phyloP scores from a whole-genome alignment of 2,797 vertebrate species.

The Labroides dimidiatus region DNA sequence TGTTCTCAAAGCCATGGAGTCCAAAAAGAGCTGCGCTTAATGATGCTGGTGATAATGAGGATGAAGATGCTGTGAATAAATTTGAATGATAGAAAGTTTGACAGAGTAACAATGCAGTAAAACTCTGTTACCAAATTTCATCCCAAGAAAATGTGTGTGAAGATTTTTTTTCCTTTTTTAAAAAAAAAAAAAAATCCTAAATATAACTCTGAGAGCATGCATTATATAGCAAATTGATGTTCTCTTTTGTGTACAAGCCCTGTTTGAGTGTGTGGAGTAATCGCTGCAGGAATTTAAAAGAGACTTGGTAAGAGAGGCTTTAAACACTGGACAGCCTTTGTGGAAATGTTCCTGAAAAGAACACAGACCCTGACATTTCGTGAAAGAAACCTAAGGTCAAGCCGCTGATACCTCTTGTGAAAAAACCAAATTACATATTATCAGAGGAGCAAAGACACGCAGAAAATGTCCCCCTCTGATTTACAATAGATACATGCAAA shows the following conservation, averaged over 20 bases:
- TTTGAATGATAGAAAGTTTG: conserved; percentile 59
- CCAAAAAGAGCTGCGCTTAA: conserved; percentile 65
- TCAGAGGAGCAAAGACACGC: conserved; percentile 43
- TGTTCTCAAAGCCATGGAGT: conserved; percentile 60
- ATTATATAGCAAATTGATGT: conserved; percentile 20
- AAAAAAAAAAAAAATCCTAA: conserved; percentile 17
- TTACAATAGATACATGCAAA: conserved; percentile 68
- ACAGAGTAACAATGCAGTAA: conserved; percentile 24
- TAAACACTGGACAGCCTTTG: conserved; percentile 48
- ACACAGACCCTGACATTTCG: conserved; percentile 74
- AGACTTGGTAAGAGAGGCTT: conserved; percentile 18
- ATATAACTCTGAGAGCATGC: conserved; percentile 6
- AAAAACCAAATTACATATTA: conserved; percentile 68
- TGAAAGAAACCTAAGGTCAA: conserved; percentile 66
- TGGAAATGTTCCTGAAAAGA: conserved; percentile 60
- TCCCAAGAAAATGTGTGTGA: neutral
- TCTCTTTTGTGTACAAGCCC: conserved; percentile 6
- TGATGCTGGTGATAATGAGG: conserved; percentile 65
- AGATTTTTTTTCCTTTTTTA: neutral
- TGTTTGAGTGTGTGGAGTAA: conserved; percentile 9
- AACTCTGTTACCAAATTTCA: conserved; percentile 43
- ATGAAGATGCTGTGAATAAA: conserved; percentile 65
- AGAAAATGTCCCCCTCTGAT: conserved; percentile 67
- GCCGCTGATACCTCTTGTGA: conserved; percentile 61
- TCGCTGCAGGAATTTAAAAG: conserved; percentile 5